phyloP scores from a whole-genome alignment of 2,113 vertebrate species.

The Albula glossodonta region DNA sequence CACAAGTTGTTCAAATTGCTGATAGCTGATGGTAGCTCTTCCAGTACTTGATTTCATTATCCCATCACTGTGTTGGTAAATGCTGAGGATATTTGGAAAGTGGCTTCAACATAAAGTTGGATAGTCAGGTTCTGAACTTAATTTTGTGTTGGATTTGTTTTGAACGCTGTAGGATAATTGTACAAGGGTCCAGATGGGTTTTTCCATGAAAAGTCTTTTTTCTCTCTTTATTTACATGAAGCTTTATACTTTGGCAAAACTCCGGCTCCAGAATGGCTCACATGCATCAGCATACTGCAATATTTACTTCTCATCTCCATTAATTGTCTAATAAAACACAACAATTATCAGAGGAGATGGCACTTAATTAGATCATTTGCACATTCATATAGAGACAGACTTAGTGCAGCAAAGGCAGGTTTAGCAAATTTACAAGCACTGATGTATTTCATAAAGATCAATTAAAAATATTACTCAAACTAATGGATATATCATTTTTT shows the following conservation, averaged over 20 bases:
- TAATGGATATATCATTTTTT: constrained; percentile 93
- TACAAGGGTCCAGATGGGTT: neutral
- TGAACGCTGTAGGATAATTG: neutral
- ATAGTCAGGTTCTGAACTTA: neutral
- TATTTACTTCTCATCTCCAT: constrained; percentile 38
- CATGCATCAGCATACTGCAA: constrained; percentile 51
- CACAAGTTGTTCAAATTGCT: no score
- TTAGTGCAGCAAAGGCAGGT: constrained; percentile 33
- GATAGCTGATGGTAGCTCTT: no score
- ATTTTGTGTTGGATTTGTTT: neutral
- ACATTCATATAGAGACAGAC: constrained; percentile 45
- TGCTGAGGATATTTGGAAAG: no score
- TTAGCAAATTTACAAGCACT: constrained; percentile 35
- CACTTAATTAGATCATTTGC: constrained; percentile 48
- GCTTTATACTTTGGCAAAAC: neutral
- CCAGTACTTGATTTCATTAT: no score
- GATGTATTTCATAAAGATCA: constrained; percentile 39
- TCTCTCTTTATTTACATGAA: neutral
- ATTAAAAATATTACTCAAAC: constrained; percentile 85
- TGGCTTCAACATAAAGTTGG: no score
- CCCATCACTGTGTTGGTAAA: no score
- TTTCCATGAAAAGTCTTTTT: neutral
- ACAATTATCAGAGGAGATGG: constrained; percentile 45
- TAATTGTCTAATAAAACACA: constrained; percentile 53
- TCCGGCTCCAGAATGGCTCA: constrained; percentile 34